Base-by-base conservation (phyloP, 1,140 invertebrate species). In the Sinonovacula constricta region DNA sequence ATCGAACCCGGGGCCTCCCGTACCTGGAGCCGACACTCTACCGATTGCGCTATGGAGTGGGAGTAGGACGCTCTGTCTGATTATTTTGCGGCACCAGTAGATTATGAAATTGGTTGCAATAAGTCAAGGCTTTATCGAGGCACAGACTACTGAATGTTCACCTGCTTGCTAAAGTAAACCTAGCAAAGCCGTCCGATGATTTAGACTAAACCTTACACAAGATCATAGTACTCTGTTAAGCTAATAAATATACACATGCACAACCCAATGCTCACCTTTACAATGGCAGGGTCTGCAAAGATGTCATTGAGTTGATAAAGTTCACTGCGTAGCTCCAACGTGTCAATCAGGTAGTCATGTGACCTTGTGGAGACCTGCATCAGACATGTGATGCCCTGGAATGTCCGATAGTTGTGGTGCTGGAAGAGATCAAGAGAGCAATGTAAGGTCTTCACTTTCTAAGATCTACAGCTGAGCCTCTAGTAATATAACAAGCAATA, bases 291-390 rank as follows among this genome's bases (percentile, higher is more conserved):
- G 87, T 99, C 94, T 0, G 98, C 97, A 80, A 99, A 98, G 14
- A 97, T 93, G 86, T 96, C 94, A 91, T 99, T 99, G 0, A 99
- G 91, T 39, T 94, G 86, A 76, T 95, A 93, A 54, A 99, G 91
- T 49, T 98, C 94, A 49, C 95, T 94, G 59, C 98, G 92, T 10
- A 99, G 90, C 0, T 92, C 90, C 4, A 99, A 89, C 0, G 97
- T 94, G 89, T 99, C 98, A 31, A 99, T 93, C 10, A 99, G 92
- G 88, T 96, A 99, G 92, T 99, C 98, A 22, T 94, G 94, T 28
- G 93, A 92, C 39, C 92, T 84, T 0, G 97, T 98, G 0, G 97
- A 98, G 83, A 99, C 97, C 92, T 99, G 98, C 90, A 99, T 95
- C 0, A 99, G 91, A 90, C 98, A 99, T 0, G 97, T 98, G 51